A percentile compares a stretch with the other conserved stretches of the same genome.
phyloP scores from a whole-genome alignment of 2,888 invertebrate genomes.

The Automeris io region DNA sequence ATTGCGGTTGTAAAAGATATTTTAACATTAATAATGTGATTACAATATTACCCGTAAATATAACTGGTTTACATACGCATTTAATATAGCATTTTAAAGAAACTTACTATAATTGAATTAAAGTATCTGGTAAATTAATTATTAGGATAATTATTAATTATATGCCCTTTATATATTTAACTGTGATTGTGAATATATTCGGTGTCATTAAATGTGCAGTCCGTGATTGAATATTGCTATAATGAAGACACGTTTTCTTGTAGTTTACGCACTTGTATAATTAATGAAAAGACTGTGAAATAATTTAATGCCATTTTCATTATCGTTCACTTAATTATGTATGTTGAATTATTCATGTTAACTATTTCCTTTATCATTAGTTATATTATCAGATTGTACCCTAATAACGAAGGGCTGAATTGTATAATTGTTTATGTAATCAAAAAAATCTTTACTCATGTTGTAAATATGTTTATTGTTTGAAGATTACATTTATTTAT shows the following conservation, averaged over 20 bases:
- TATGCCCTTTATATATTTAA: constrained; percentile 19
- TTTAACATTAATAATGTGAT: too few relatives aligned
- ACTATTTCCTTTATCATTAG: constrained; percentile 32
- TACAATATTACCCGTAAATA: not conserved
- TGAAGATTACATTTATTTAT: constrained; percentile 72
- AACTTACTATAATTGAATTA: constrained; percentile 4
- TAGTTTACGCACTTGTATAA: constrained; percentile 45
- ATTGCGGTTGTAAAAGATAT: too few relatives aligned
- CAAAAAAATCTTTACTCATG: constrained; percentile 49
- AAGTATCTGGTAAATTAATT: constrained; percentile 1
- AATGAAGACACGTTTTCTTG: constrained; percentile 19
- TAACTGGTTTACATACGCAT: constrained; percentile 10
- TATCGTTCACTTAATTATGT: constrained; percentile 43
- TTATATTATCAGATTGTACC: constrained; percentile 27
- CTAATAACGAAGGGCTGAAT: constrained; percentile 25
- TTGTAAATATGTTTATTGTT: constrained; percentile 71
- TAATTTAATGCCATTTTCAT: constrained; percentile 61
- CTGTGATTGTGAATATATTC: constrained; percentile 8
- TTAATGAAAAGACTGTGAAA: constrained; percentile 64
- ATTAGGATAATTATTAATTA: not conserved
- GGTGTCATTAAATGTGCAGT: not conserved
- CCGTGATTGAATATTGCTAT: constrained; percentile 10
- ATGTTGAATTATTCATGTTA: constrained; percentile 28
- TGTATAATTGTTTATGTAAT: constrained; percentile 44
- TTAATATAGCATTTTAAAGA: constrained; percentile 11